phyloP scores from a whole-genome alignment of 2,888 invertebrate genomes.

The Dryomyza anilis region DNA sequence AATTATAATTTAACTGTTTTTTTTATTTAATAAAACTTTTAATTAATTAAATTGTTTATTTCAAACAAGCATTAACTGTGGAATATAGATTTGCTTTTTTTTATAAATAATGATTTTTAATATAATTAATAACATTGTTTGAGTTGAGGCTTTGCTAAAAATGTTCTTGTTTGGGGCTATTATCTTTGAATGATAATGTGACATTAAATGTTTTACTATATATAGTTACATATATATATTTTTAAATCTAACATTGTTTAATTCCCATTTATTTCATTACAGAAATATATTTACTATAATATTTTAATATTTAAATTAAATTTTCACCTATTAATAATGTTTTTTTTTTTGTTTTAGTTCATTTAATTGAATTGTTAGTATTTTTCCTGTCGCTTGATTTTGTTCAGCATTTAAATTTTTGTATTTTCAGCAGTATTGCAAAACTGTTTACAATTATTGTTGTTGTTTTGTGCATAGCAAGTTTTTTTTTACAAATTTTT shows the following conservation, averaged over 20 bases:
- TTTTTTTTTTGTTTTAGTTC: slow-evolving; percentile 4
- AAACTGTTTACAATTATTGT: background rate
- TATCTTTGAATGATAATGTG: background rate
- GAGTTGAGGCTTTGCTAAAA: slow-evolving; percentile 13
- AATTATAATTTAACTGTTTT: background rate
- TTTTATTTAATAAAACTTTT: background rate
- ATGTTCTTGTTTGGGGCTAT: slow-evolving; percentile 6
- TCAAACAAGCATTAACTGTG: slow-evolving; percentile 9
- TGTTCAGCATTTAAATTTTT: background rate
- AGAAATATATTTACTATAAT: slow-evolving; percentile 17
- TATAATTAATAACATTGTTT: background rate
- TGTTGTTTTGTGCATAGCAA: background rate
- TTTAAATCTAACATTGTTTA: background rate
- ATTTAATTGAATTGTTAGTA: slow-evolving; percentile 24
- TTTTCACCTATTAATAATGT: background rate
- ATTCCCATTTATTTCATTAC: slow-evolving; percentile 13
- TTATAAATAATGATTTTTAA: slow-evolving; percentile 6
- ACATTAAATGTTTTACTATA: slow-evolving; percentile 14
- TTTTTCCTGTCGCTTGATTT: slow-evolving; percentile 10
- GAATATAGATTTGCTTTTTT: background rate
- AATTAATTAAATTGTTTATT: background rate
- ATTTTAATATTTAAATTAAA: no score
- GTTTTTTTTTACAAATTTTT: background rate
- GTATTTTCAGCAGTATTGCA: background rate
- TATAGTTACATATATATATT: background rate